Conservation (phyloP, 2,888 invertebrate species). For the Matsumyia berberina region DNA sequence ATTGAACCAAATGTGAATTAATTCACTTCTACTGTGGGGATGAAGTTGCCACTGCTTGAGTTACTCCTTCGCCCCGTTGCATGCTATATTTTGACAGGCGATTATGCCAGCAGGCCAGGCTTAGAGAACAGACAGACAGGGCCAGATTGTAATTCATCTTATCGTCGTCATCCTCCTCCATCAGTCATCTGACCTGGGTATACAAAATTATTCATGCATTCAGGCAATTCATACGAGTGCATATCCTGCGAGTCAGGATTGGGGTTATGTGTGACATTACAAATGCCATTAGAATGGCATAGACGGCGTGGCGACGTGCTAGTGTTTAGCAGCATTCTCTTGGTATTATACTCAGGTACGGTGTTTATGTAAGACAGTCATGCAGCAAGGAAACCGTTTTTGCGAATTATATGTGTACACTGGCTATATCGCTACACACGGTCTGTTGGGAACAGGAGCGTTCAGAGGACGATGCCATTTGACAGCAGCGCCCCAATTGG, state of each 20-base stretch:
- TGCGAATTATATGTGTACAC: conserved; percentile 6
- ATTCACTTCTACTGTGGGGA: conserved; percentile 40
- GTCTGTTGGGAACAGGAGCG: conserved; percentile 38
- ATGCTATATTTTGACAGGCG: conserved; percentile 23
- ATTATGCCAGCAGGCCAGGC: conserved; percentile 16
- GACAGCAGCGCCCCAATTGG: not conserved
- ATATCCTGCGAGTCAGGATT: conserved; percentile 57
- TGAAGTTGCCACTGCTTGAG: conserved; percentile 15
- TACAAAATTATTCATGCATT: conserved; percentile 71
- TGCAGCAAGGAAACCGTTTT: conserved; percentile 22
- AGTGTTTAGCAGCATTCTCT: conserved; percentile 47
- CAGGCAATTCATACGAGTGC: conserved; percentile 49
- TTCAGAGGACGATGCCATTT: not conserved
- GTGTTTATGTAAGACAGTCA: conserved; percentile 35
- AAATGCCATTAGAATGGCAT: conserved; percentile 53
- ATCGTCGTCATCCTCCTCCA: conserved; percentile 64
- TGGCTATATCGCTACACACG: conserved; percentile 6
- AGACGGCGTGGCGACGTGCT: conserved; percentile 26
- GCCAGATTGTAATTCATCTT: conserved; percentile 59
- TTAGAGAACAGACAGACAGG: conserved; percentile 17
- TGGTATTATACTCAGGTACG: conserved; percentile 2
- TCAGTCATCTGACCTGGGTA: conserved; percentile 67
- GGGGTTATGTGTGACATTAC: conserved; percentile 68
- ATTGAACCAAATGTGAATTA: conserved; percentile 26
- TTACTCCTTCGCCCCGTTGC: not conserved